Evolutionary conservation across 2,797 vertebrate species (phyloP).

Genomic region (Silurus aristotelis): DNA sequence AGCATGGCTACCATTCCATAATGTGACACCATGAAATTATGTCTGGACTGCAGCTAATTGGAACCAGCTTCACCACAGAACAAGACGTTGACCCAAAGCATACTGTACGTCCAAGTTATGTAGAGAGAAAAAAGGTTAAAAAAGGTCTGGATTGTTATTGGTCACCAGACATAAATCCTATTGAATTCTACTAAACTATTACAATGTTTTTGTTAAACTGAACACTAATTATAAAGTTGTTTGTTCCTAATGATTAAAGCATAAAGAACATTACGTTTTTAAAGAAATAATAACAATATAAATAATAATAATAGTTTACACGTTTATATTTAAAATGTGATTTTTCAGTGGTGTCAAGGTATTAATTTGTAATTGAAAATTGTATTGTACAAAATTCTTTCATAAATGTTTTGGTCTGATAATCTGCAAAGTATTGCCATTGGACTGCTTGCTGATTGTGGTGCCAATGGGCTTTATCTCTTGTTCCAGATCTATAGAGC

Average conservation of each 20-base stretch:
- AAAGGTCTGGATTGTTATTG: no score
- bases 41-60: no score
- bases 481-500: neutral
- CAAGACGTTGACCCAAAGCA: no score
- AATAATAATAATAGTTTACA: neutral
- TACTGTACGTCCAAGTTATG: no score
- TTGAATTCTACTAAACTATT: no score
- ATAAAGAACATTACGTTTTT: neutral
- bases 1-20: no score
- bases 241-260: neutral
- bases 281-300: neutral
- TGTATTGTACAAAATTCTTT: neutral
- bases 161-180: no score
- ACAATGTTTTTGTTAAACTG: neutral
- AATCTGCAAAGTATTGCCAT: neutral
- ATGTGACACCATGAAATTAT: no score
- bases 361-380: neutral
- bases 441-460: neutral
- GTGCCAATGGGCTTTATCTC: neutral
- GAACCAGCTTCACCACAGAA: no score
- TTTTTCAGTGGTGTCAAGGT: neutral
- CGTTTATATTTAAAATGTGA: neutral
- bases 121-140: no score
- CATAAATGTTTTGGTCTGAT: neutral
- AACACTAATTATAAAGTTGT: neutral